Conservation (phyloP, 2,797 vertebrate genomes). For the Gouania willdenowi region DNA sequence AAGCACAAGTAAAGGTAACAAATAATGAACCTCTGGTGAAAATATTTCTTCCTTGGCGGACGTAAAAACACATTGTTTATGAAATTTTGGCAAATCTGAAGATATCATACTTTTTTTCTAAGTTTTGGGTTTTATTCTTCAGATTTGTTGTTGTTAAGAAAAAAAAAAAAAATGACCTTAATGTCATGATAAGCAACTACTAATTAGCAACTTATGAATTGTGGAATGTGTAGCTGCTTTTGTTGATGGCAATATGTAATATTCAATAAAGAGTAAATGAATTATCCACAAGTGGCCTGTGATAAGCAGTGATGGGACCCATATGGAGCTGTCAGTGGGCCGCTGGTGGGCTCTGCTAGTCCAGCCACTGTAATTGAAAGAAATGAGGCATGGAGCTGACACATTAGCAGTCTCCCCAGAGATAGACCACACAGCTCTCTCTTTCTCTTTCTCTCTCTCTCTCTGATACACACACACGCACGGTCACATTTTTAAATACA, state of each 20-base stretch:
- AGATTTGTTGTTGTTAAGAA: too few relatives aligned
- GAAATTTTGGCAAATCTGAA: too few relatives aligned
- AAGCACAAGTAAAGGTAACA: too few relatives aligned
- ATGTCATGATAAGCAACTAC: slow-evolving; percentile 26
- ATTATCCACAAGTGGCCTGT: slow-evolving; percentile 55
- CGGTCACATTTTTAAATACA: slow-evolving; percentile 16
- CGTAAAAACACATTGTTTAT: too few relatives aligned
- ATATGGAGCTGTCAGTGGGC: slow-evolving; percentile 74
- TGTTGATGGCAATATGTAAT: slow-evolving; percentile 54
- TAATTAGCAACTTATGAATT: slow-evolving; percentile 54
- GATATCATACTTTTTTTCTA: too few relatives aligned
- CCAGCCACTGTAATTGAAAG: slow-evolving; percentile 80
- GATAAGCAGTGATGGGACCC: slow-evolving; percentile 70
- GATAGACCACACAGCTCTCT: slow-evolving; percentile 50
- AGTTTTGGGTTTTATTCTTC: slow-evolving; percentile 3
- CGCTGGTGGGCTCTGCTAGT: slow-evolving; percentile 67
- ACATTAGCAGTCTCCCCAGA: slow-evolving; percentile 69
- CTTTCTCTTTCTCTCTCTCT: slow-evolving; percentile 13
- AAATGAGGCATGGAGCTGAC: slow-evolving; percentile 79
- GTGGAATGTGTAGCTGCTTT: slow-evolving; percentile 45
- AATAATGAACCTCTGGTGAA: too few relatives aligned
- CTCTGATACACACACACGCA: slow-evolving; percentile 7
- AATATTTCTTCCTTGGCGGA: too few relatives aligned
- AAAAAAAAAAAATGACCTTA: too few relatives aligned
- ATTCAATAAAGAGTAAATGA: slow-evolving; percentile 62